phyloP scores from a whole-genome alignment of 2,113 vertebrate species.

The Gorsachius goisagi region DNA sequence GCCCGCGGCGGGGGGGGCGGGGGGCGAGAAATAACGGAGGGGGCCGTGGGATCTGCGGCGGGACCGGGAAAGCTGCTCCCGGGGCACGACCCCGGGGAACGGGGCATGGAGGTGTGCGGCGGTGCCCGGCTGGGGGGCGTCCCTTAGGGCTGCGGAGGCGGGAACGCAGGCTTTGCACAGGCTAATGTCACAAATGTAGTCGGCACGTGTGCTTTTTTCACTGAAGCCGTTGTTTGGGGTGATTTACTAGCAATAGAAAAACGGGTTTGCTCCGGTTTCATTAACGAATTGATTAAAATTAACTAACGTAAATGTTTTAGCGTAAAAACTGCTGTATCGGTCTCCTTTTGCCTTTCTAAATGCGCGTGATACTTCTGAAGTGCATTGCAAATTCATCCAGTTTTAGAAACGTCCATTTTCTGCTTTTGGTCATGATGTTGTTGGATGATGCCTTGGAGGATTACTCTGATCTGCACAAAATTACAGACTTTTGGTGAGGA shows the following conservation, averaged over 20 bases:
- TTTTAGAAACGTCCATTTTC: accelerated
- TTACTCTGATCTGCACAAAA: not conserved
- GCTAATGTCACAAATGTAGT: accelerated
- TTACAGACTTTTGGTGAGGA: not conserved
- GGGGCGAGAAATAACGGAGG: too few species aligned
- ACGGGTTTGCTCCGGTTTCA: not conserved
- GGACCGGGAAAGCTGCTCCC: not conserved
- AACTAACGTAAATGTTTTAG: not conserved
- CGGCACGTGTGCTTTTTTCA: not conserved
- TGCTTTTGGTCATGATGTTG: not conserved
- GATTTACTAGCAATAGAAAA: not conserved
- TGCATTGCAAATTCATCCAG: accelerated
- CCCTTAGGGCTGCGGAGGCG: too few species aligned
- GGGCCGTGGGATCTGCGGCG: too few species aligned
- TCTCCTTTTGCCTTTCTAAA: not conserved
- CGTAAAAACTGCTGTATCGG: not conserved
- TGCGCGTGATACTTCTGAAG: not conserved
- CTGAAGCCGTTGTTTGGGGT: not conserved
- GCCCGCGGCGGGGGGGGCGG: too few species aligned
- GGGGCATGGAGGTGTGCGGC: too few species aligned
- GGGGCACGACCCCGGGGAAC: not conserved
- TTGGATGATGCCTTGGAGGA: not conserved
- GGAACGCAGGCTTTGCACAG: not conserved
- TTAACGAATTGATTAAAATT: conserved; percentile 1
- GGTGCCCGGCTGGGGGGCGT: accelerated